These are phyloP conservation scores for Cossypha polioptera DNA, from an alignment of 2,797 vertebrate genomes.

Conservation along the genomic window DNA sequence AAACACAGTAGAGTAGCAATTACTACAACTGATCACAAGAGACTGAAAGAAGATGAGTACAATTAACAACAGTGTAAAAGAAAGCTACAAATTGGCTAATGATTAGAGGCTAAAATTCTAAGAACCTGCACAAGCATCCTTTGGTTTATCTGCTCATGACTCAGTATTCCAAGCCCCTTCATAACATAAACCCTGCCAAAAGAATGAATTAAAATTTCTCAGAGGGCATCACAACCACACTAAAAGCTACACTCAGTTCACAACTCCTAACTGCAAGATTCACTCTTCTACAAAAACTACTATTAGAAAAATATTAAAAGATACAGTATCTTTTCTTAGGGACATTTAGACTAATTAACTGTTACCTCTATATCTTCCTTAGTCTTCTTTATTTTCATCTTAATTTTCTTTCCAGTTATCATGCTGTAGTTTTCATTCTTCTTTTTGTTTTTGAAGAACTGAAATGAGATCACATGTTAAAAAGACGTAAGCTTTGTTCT, in stretches of 20 bases:
- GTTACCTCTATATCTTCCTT: conserved; percentile 92
- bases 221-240: background rate
- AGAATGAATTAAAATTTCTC: background rate
- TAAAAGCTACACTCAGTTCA: background rate
- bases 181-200: background rate
- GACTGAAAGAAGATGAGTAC: background rate
- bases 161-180: background rate
- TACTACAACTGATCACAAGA: background rate
- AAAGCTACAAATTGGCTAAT: background rate
- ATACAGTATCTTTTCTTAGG: background rate
- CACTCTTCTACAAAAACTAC: background rate
- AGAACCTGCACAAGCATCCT: background rate
- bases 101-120: background rate
- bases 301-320: background rate
- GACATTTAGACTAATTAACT: background rate
- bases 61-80: background rate
- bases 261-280: background rate
- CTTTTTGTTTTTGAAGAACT: conserved; percentile 90
- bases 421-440: conserved; percentile 91
- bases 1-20: background rate
- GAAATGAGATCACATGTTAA: background rate
- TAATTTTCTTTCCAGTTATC: conserved; percentile 95
- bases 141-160: background rate
- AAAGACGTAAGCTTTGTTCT: background rate
- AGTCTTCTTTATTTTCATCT: conserved; percentile 95